Evolutionary conservation across 2,113 vertebrate species (phyloP), one percentile per base, ranked within the genome.

Genomic region (Austrofundulus limnaeus): DNA sequence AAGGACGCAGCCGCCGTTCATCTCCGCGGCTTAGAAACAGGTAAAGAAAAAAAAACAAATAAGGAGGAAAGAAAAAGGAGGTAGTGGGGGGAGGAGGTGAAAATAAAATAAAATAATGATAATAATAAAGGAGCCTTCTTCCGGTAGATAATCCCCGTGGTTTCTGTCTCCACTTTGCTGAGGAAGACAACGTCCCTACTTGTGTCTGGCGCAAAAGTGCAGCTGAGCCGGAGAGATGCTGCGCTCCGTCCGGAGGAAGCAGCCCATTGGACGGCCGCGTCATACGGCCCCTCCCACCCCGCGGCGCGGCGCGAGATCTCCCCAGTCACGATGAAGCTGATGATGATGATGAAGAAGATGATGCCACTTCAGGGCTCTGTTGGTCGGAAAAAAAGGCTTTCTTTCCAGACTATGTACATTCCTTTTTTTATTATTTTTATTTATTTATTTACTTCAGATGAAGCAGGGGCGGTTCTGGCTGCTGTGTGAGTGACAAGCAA

Each of bases 181-280:
- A 79, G 75, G 70, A 72, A 61, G 75, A 70, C 58, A 71, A 64
- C 43, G 88, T 88, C 83, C 83, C 61, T 78, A 83, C 83, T 88
- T 83, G 88, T 88, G 90, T 89, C 72, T 89, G 74, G 87, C 83
- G 90, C 85, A 81, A 80, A 90, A 91, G 88, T 91, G 90, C 89
- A 84, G 88, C 89, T 92, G 91, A 91, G 77, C 60, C 74, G 52
- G 77, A 80, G 89, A 88, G 89, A 88, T 86, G 91, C 88, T 91
- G 88, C 75, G 84, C 78, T 89, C 86, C 19, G 89, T 84, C 81
- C 86, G 72, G 82, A 78, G 78, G 70, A 84, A 76, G 77, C 80
- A 56, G 75, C 87, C 75, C 76, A 90, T 89, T 87, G 87, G 84
- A 72, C 61, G 56, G 57, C 58, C n/a, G 83, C 90, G 87, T 92